phyloP scores from a whole-genome alignment of 1,140 invertebrate genomes.

The Acyrthosiphon pisum region DNA sequence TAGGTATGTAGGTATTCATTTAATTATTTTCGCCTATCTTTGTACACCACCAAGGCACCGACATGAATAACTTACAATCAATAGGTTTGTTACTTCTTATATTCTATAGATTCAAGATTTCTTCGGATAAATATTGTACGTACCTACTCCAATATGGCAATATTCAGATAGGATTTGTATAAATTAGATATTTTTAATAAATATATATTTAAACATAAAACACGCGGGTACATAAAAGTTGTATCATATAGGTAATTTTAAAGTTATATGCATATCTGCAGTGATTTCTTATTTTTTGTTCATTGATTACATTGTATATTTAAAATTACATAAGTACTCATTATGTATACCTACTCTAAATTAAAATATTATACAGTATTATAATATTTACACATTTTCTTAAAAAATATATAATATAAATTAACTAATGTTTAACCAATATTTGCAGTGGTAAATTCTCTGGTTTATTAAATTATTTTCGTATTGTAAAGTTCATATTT shows the following conservation, averaged over 20 bases:
- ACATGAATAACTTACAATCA: neutral
- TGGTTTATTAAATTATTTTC: neutral
- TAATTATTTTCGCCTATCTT: neutral
- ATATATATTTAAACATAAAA: neutral
- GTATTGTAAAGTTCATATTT: neutral
- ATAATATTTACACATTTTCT: neutral
- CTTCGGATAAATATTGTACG: neutral
- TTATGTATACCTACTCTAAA: neutral
- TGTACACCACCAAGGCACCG: neutral
- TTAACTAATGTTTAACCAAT: neutral
- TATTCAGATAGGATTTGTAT: neutral
- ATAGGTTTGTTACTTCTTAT: neutral
- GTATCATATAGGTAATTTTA: neutral
- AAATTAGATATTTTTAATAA: neutral
- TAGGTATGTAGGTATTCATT: neutral
- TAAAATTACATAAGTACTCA: neutral
- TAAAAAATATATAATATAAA: too few species aligned
- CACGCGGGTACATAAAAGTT: neutral
- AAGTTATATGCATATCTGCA: too few species aligned
- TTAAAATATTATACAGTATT: neutral
- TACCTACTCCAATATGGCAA: neutral
- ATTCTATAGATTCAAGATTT: neutral
- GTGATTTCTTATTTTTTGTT: too few species aligned
- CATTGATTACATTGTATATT: neutral
- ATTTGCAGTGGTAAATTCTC: neutral